Percentiles rank a stretch among this genome's conserved stretches.
phyloP scores from a whole-genome alignment of 2,888 invertebrate genomes.

The Caradrina kadenii region DNA sequence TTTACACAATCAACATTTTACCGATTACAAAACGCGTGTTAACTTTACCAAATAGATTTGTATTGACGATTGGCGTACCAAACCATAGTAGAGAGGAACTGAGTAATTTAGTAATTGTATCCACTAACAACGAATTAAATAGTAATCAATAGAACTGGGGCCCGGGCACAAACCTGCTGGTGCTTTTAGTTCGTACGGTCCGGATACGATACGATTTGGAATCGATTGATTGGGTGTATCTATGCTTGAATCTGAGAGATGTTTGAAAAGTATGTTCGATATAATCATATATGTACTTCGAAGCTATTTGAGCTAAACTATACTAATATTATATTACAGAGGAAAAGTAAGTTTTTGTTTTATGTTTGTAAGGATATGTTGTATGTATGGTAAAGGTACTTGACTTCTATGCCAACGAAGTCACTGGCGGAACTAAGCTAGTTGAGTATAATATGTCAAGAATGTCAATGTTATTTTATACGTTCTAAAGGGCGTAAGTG shows the following conservation, averaged over 20 bases:
- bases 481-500: too few species aligned
- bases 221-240: not conserved
- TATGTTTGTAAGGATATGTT: too few species aligned
- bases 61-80: slow-evolving; percentile 64
- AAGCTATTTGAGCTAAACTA: too few species aligned
- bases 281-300: too few species aligned
- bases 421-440: too few species aligned
- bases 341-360: too few species aligned
- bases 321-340: too few species aligned
- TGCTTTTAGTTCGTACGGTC: slow-evolving; percentile 65
- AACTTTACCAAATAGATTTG: slow-evolving; percentile 67
- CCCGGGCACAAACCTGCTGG: slow-evolving; percentile 70
- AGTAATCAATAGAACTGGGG: slow-evolving; percentile 88
- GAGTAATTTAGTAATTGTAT: slow-evolving; percentile 90
- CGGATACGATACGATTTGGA: slow-evolving; percentile 64
- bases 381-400: too few species aligned
- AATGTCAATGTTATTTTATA: too few species aligned
- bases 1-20: slow-evolving; percentile 2
- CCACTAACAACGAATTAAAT: slow-evolving; percentile 89
- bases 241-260: not conserved
- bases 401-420: too few species aligned
- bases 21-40: slow-evolving; percentile 7
- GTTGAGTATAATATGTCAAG: too few species aligned
- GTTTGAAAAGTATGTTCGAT: not conserved
- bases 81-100: slow-evolving; percentile 79